Evolutionary conservation across 2,797 vertebrate genomes (phyloP).

Genomic region (Scolopax bukidnonensis): DNA sequence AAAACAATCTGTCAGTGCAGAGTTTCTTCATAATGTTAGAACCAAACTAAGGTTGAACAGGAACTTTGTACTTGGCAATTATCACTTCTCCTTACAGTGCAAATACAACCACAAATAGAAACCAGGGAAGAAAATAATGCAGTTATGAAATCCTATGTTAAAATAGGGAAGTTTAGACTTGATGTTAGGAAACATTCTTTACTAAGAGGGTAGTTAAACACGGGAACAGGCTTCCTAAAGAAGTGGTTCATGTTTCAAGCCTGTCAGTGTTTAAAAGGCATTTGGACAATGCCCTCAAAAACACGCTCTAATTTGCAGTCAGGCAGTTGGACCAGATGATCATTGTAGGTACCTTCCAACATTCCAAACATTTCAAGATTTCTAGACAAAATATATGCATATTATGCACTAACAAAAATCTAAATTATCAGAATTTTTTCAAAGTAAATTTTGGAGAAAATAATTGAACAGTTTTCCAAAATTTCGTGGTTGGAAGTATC

Average conservation of each 20-base stretch:
- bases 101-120: background rate
- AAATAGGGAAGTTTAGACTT: background rate
- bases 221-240: background rate
- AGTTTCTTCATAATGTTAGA: background rate
- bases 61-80: background rate
- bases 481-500: background rate
- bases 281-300: background rate
- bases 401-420: background rate
- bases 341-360: background rate
- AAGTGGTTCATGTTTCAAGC: accelerated
- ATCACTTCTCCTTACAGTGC: background rate
- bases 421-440: background rate
- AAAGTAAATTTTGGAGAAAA: background rate
- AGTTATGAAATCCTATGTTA: background rate
- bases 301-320: background rate
- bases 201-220: background rate
- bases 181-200: background rate
- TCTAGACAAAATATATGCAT: background rate
- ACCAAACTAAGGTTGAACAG: background rate
- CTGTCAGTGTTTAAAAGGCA: background rate
- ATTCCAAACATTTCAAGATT: background rate
- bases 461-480: background rate
- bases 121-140: background rate
- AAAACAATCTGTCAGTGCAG: background rate
- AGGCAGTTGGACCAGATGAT: background rate